Evolutionary conservation across 2,113 vertebrate species (phyloP).

Genomic region (Ia io): DNA sequence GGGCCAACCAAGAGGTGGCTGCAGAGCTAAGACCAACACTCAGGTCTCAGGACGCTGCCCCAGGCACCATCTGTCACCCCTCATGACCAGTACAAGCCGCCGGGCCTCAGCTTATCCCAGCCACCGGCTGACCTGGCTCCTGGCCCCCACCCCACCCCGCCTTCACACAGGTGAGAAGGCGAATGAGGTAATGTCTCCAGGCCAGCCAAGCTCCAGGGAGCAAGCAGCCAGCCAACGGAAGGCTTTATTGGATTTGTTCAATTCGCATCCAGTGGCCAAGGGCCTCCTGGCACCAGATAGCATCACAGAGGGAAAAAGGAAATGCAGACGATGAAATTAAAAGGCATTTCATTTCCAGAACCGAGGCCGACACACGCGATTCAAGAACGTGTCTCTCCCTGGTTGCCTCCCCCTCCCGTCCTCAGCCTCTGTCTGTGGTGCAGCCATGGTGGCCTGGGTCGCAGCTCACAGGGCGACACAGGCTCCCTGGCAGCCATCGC

Average conservation of each 20-base stretch:
- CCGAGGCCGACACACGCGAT: background rate
- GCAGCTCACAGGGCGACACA: fast-evolving
- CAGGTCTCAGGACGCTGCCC: background rate
- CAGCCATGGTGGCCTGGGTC: fast-evolving
- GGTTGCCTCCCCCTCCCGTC: background rate
- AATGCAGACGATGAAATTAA: conserved; percentile 64
- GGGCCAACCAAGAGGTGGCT: background rate
- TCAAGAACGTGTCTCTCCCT: background rate
- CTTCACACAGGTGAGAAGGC: background rate
- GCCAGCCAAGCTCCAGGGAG: conserved; percentile 9
- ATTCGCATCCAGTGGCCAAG: conserved; percentile 27
- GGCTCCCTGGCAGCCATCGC: background rate
- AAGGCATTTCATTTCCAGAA: conserved; percentile 70
- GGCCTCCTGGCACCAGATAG: conserved; percentile 56
- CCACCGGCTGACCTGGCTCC: background rate
- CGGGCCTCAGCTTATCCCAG: background rate
- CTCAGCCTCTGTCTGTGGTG: background rate
- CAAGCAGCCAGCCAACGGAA: conserved; percentile 37
- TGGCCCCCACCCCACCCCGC: fast-evolving
- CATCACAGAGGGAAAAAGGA: background rate
- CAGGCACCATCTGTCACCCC: background rate
- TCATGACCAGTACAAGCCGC: background rate
- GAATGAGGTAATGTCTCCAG: conserved; percentile 17
- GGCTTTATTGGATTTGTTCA: conserved; percentile 61
- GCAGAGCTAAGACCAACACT: background rate